Conservation (phyloP, 2,888 invertebrate species). For the Dicranocentrus wangi region DNA sequence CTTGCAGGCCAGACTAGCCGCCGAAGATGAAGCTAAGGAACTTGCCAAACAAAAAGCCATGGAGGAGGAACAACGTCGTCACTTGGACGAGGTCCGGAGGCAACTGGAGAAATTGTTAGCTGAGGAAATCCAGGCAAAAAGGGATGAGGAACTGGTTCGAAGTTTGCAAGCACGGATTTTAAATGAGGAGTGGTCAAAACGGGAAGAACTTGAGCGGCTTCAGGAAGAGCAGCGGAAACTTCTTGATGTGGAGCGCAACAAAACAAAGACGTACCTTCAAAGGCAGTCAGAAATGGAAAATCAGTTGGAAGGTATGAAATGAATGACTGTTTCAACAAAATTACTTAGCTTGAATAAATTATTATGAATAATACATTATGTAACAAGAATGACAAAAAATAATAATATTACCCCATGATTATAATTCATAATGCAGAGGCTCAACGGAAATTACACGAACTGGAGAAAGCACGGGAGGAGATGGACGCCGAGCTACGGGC, state of each 20-base stretch:
- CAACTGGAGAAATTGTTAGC: constrained; percentile 83
- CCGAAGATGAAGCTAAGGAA: constrained; percentile 79
- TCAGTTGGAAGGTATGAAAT: constrained; percentile 80
- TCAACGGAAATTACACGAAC: constrained; percentile 81
- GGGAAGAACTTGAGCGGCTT: constrained; percentile 86
- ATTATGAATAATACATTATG: too few relatives aligned
- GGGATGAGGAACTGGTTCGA: constrained; percentile 86
- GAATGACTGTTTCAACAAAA: not conserved
- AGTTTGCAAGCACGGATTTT: constrained; percentile 79
- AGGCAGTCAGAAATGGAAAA: constrained; percentile 83
- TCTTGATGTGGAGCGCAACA: constrained; percentile 83
- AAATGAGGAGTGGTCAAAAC: constrained; percentile 88
- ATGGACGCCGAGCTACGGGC: constrained; percentile 83
- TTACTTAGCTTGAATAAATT: too few relatives aligned
- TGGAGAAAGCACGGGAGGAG: constrained; percentile 82
- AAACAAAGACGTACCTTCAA: constrained; percentile 84
- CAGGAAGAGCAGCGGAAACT: constrained; percentile 85
- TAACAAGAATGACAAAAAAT: too few relatives aligned
- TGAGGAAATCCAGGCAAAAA: constrained; percentile 88
- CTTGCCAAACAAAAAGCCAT: constrained; percentile 82
- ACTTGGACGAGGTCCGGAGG: constrained; percentile 82
- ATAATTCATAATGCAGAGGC: constrained; percentile 80
- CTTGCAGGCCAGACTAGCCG: constrained; percentile 77
- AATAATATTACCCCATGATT: too few relatives aligned
- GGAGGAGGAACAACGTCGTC: constrained; percentile 83